Evolutionary conservation across 1,140 invertebrate genomes (phyloP).

Genomic region (Leptoteleia sp.): DNA sequence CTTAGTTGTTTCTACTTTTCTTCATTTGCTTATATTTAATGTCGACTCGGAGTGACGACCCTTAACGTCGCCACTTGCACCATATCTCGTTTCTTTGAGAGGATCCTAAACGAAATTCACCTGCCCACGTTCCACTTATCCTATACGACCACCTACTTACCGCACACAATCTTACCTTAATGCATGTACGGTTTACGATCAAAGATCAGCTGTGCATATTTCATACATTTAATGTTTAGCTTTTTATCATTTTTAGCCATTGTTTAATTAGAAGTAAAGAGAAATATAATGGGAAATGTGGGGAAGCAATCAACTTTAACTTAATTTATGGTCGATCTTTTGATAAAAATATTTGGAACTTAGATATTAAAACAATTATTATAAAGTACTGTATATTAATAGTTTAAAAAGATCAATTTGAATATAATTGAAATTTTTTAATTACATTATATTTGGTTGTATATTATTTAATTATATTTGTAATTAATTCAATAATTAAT

Average conservation of each 20-base stretch:
- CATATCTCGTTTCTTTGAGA: constrained; percentile 61
- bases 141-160: constrained; percentile 46
- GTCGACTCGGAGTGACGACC: constrained; percentile 35
- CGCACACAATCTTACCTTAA: constrained; percentile 19
- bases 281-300: background rate
- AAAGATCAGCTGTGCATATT: constrained; percentile 22
- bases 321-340: no score
- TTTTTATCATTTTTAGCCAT: constrained; percentile 22
- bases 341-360: no score
- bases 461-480: no score
- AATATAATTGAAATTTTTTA: no score
- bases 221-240: constrained; percentile 31
- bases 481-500: no score
- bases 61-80: constrained; percentile 44
- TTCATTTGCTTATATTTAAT: constrained; percentile 25
- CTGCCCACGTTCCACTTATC: constrained; percentile 58
- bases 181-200: constrained; percentile 19
- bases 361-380: no score
- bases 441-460: no score
- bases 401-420: no score
- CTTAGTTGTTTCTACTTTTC: background rate
- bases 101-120: constrained; percentile 62
- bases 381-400: no score
- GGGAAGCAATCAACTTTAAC: no score
- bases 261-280: no score